Conservation (phyloP, 2,888 invertebrate genomes). For the Corbicula japonica region DNA sequence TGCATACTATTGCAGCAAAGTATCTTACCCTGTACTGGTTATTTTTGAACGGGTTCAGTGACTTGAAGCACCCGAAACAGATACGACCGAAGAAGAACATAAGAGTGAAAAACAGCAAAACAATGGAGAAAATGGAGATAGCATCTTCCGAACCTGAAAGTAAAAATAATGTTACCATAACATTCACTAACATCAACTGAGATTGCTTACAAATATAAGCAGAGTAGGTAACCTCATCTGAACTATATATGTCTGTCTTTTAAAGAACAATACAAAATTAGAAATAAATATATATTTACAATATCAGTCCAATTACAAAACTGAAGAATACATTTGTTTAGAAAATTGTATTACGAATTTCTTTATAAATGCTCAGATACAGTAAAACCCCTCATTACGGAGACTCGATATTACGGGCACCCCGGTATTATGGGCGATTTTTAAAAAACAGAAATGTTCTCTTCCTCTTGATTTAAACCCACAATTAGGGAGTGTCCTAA, state of each 20-base stretch:
- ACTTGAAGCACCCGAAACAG: constrained; percentile 88
- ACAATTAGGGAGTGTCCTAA: no score
- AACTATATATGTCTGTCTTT: neutral
- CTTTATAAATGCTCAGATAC: no score
- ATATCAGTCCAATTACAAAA: neutral
- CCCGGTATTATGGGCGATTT: no score
- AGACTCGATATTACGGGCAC: no score
- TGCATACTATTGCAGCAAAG: neutral
- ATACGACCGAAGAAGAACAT: constrained; percentile 87
- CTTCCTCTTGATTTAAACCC: no score
- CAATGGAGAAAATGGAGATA: constrained; percentile 87
- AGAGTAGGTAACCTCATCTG: constrained; percentile 3
- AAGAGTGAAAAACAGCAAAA: constrained; percentile 91
- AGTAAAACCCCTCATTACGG: no score
- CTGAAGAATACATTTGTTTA: neutral
- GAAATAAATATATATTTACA: neutral
- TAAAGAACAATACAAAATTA: neutral
- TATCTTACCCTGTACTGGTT: constrained; percentile 86
- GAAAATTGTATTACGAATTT: no score
- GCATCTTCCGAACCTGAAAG: constrained; percentile 69
- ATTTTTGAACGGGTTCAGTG: constrained; percentile 85
- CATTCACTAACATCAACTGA: neutral
- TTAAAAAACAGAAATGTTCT: no score
- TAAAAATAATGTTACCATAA: neutral
- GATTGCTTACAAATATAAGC: neutral